Evolutionary conservation across 2,888 invertebrate genomes (phyloP), one percentile per base, ranked within the genome.

Genomic region (Nomada fabriciana): DNA sequence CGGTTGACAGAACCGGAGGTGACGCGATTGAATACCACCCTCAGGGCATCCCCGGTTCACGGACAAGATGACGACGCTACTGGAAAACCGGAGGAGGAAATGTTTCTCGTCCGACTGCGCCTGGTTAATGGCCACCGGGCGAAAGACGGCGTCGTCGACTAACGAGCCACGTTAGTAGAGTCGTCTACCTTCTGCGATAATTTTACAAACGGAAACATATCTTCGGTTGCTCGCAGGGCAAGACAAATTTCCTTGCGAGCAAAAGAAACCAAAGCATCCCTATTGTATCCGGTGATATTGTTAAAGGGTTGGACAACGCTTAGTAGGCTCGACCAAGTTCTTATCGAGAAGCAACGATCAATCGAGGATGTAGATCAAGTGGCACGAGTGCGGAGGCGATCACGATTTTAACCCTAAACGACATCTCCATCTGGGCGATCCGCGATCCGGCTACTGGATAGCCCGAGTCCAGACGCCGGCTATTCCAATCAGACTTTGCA

Each of bases 21-120:
- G 91, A 91, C 88, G 89, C 91, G 91, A 91, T 91, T 90, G 90
- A 91, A 91, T 89, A 89, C 90, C 89, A 83, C 87, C 90, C 88
- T 87, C 82, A 73, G 77, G 73, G 61, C 60, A 61, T 83, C 84
- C 25, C 72, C 72, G 52, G 52, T 47, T 63, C 59, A 72, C 72
- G 76, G 42, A 47, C 76, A 23, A 64, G 77, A 80, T 77, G 76
- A 85, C 71, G 75, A 71, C 59, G 76, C 71, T 59, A 25, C 75
- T 70, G 80, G 75, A 86, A 83, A 86, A 75, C 61, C 72, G 70
- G 69, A 53, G 53, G 73, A 81, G 74, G 78, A 86, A 83, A 76
- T 23, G 86, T 77, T 65, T 63, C 75, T 74, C 70, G 69, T 76
- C 9, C 81, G 68, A 55, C 68, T 72, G 80, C 82, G 69, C 76